Conservation (phyloP, 2,113 vertebrate species). For the Onychostruthus taczanowskii region DNA sequence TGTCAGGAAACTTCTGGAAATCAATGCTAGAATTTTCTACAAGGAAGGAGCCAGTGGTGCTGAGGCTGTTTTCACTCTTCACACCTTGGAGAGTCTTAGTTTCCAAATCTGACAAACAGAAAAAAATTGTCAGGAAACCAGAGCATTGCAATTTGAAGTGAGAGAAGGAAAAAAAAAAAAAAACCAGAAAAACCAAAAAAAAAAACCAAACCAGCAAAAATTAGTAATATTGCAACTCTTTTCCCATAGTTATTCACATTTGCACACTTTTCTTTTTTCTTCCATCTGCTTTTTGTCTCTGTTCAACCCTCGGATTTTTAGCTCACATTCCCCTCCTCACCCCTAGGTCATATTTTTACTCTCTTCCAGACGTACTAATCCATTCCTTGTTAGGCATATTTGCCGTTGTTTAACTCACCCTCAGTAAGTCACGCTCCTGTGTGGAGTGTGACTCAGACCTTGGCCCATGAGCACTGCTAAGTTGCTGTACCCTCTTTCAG, state of each 20-base stretch:
- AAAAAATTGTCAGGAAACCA: conserved; percentile 18
- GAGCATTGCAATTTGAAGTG: background rate
- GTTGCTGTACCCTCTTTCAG: background rate
- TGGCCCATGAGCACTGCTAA: background rate
- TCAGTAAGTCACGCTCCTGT: background rate
- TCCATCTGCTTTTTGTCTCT: background rate
- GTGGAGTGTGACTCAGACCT: background rate
- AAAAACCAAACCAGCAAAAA: background rate
- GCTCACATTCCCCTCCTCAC: background rate
- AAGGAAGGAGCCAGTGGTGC: conserved; percentile 79
- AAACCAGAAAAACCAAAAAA: too few species aligned
- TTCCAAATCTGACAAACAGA: conserved; percentile 83
- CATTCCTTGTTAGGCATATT: background rate
- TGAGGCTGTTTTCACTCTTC: conserved; percentile 84
- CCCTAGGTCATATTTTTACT: background rate
- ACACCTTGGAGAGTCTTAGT: conserved; percentile 89
- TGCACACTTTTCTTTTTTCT: background rate
- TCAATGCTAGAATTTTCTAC: conserved; percentile 91
- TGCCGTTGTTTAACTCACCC: background rate
- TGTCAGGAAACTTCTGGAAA: conserved; percentile 92
- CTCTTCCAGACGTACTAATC: background rate
- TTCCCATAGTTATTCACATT: background rate
- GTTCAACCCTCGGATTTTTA: background rate
- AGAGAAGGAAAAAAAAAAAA: background rate
- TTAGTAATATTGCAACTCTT: background rate